Evolutionary conservation across 1,140 invertebrate species (phyloP).

Genomic region (Wiebesia pumilae): DNA sequence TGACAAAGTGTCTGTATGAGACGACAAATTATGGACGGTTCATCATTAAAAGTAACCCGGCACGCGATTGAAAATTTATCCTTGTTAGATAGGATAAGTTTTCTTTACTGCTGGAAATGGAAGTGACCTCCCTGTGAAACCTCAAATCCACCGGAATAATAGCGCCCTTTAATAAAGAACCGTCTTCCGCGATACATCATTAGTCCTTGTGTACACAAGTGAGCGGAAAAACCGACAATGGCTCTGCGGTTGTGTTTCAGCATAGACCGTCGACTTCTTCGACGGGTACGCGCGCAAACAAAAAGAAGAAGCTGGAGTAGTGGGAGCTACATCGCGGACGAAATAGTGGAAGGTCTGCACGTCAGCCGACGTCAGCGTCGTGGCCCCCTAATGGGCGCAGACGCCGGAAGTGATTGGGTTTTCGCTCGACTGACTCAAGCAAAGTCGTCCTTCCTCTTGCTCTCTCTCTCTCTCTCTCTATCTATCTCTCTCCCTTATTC

Average conservation of each 20-base stretch:
- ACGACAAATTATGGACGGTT: neutral
- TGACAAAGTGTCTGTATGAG: neutral
- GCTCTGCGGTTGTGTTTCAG: conserved; percentile 68
- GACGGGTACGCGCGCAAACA: neutral
- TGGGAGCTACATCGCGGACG: conserved; percentile 49
- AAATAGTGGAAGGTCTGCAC: conserved; percentile 62
- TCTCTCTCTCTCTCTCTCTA: conserved; percentile 60
- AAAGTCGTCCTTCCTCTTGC: conserved; percentile 63
- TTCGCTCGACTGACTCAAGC: conserved; percentile 75
- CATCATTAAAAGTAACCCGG: neutral
- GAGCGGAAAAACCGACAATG: conserved; percentile 63
- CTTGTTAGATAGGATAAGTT: conserved; percentile 2
- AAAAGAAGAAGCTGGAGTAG: conserved; percentile 46
- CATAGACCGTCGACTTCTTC: conserved; percentile 7
- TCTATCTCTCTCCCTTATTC: conserved; percentile 59
- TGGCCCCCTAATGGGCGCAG: conserved; percentile 76
- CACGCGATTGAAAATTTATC: neutral
- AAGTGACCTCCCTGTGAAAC: neutral
- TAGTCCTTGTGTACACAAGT: conserved; percentile 36
- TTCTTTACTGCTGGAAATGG: neutral
- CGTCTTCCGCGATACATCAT: conserved; percentile 61
- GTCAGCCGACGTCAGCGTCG: conserved; percentile 75
- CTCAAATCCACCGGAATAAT: conserved; percentile 27
- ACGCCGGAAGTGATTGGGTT: conserved; percentile 77
- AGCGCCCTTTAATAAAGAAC: conserved; percentile 47